Percentiles rank a stretch among this genome's conserved stretches.
phyloP scores from a whole-genome alignment of 2,113 vertebrate genomes.

The Odocoileus hemionus region DNA sequence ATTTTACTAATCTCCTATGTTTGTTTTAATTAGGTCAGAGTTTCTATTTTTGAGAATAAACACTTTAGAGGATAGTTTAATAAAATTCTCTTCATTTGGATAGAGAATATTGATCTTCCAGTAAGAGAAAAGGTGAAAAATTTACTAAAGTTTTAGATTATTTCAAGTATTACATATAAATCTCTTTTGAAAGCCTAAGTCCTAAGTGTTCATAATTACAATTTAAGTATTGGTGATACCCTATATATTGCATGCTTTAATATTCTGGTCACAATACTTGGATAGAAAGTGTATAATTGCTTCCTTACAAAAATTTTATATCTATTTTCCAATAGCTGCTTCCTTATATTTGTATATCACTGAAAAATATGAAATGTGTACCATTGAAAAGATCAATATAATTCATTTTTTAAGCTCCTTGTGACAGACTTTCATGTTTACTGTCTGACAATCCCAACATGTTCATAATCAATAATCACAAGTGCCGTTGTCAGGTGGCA shows the following conservation, averaged over 20 bases:
- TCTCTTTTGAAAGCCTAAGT: neutral
- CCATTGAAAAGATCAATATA: neutral
- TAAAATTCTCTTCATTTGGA: neutral
- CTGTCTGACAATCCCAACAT: neutral
- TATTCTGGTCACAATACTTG: neutral
- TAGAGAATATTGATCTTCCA: neutral
- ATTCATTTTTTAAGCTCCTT: neutral
- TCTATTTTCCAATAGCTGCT: neutral
- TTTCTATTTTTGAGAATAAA: conserved; percentile 2
- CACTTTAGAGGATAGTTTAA: conserved; percentile 19
- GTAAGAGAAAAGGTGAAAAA: neutral
- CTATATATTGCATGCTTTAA: neutral
- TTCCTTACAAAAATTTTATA: neutral
- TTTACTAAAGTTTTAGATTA: neutral
- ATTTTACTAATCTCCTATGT: conserved; percentile 15
- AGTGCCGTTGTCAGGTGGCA: neutral
- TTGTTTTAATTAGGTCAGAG: neutral
- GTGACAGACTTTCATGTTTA: neutral
- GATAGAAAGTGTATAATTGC: neutral
- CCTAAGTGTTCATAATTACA: neutral
- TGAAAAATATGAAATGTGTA: neutral
- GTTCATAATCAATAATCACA: neutral
- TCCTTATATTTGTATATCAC: neutral
- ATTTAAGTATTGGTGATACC: neutral
- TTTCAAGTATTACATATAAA: neutral